Evolutionary conservation across 1,140 invertebrate species (phyloP), one percentile per base, ranked within the genome.

Genomic region (Bombus pascuorum): DNA sequence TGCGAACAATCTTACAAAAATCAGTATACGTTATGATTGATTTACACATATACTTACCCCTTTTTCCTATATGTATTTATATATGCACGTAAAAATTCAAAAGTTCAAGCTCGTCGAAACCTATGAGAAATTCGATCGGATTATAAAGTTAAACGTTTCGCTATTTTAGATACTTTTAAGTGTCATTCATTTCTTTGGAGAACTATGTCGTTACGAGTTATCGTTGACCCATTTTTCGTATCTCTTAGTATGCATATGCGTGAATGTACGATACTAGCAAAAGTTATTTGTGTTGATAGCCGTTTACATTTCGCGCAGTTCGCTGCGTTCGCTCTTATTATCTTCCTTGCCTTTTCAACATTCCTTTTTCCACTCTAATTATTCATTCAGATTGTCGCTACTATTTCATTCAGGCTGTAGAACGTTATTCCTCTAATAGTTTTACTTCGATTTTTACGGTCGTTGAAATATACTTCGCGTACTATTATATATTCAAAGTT

Each of bases 191-290:
- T 47, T 15, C 28, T 25, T 72, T 47, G 28, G n/a, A 18, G 37
- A 65, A 59, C 39, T 32, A 28, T 59, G 39, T 42, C 53, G 47
- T 13, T n/a, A 18, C 22, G 37, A 73, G 28, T 81, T 82, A 82
- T 82, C 80, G 25, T 3, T n/a, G 80, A 65, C 80, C 80, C 34
- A 75, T 65, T 75, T 62, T 75, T 37, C 57, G 22, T 82, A 65
- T 82, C 80, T 82, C 10, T 39, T 47, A 47, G 22, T n/a, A 62
- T 12, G 3, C 12, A 4, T n/a, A 62, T 44, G 53, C 70, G 39
- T 9, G 53, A 73, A 34, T 39, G 10, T 53, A 25, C 13, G 53
- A 10, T 70, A 25, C 13, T 44, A 37, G 37, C 59, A 62, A 82
- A 75, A 82, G 47, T 74, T 32, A 44, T 74, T 74, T 22, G 32